These are phyloP conservation scores for Euproctis similis DNA, from an alignment of 2,888 invertebrate genomes.

Conservation along the genomic window DNA sequence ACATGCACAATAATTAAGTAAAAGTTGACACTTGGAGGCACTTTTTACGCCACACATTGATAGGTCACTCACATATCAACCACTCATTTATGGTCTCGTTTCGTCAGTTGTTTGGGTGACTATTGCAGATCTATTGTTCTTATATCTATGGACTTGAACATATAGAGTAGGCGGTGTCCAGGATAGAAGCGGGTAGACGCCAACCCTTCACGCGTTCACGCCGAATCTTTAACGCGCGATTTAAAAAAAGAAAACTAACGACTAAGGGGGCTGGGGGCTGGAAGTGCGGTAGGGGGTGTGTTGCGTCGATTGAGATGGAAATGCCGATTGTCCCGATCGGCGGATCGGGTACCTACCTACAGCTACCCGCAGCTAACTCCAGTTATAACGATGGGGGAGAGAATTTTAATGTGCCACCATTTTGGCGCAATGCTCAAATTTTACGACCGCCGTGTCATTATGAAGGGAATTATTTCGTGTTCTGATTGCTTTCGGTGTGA, in stretches of 20 bases:
- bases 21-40: no score
- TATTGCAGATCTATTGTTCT: no score
- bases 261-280: slow-evolving; percentile 29
- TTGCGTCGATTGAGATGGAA: slow-evolving; percentile 64
- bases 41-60: no score
- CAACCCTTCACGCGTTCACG: slow-evolving; percentile 71
- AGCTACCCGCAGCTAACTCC: slow-evolving; percentile 65
- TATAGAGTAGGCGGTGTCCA: slow-evolving; percentile 50
- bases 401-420: slow-evolving; percentile 76
- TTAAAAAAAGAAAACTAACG: slow-evolving; percentile 75
- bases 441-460: slow-evolving; percentile 73
- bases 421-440: slow-evolving; percentile 76
- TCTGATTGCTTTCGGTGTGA: slow-evolving; percentile 74
- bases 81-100: no score
- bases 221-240: slow-evolving; percentile 74
- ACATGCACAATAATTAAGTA: no score
- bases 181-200: slow-evolving; percentile 31
- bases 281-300: slow-evolving; percentile 16
- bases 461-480: slow-evolving; percentile 76
- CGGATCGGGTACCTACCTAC: no score
- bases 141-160: no score
- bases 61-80: no score
- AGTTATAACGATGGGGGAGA: slow-evolving; percentile 73
- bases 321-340: slow-evolving; percentile 65
- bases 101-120: no score